phyloP scores from a whole-genome alignment of 2,797 vertebrate genomes.

The Lophius americanus region DNA sequence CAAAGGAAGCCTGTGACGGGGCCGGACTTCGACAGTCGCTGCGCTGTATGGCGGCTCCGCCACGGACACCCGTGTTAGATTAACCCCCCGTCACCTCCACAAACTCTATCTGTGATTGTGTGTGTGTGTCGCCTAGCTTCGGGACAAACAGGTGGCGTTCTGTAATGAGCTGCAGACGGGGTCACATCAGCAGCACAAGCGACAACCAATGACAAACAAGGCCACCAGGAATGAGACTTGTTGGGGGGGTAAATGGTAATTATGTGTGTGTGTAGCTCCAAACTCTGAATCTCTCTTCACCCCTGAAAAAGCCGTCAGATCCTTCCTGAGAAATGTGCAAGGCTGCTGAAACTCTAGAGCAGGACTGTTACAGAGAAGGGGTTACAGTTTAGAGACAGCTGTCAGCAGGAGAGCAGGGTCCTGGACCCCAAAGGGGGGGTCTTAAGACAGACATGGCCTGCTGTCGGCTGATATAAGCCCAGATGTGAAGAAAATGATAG shows the following conservation, averaged over 20 bases:
- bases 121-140: conserved; percentile 57
- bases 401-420: conserved; percentile 49
- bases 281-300: conserved; percentile 32
- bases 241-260: conserved; percentile 22
- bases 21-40: conserved; percentile 58
- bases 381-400: conserved; percentile 78
- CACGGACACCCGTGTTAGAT: conserved; percentile 71
- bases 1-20: conserved; percentile 75
- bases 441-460: conserved; percentile 51
- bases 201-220: conserved; percentile 73
- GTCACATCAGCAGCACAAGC: conserved; percentile 78
- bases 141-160: conserved; percentile 84
- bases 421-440: conserved; percentile 47
- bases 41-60: conserved; percentile 54
- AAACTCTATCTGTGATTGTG: conserved; percentile 51
- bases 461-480: conserved; percentile 47
- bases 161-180: conserved; percentile 81
- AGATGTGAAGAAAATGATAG: conserved; percentile 5
- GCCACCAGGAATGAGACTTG: conserved; percentile 65
- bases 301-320: conserved; percentile 31
- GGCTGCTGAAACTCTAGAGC: conserved; percentile 57
- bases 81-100: conserved; percentile 69
- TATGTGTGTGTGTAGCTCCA: conserved; percentile 14
- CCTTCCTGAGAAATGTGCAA: conserved; percentile 40
- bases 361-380: conserved; percentile 66